A percentile compares a stretch with the other conserved stretches of the same genome.
Evolutionary conservation across 2,888 invertebrate species (phyloP).

Genomic region (Troides aeacus): DNA sequence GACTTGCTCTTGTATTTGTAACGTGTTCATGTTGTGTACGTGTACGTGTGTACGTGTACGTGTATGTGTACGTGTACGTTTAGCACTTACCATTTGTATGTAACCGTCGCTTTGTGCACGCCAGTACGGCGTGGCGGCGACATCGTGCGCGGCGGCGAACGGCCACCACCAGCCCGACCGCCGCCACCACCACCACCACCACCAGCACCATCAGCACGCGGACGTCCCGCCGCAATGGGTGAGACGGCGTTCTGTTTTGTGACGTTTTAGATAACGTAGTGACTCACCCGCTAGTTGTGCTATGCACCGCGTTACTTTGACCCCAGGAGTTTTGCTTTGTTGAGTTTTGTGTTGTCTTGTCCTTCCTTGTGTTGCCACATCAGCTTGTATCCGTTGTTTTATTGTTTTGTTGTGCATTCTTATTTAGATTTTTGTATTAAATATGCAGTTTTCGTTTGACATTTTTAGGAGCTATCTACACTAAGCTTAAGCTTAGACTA

Average conservation of each 20-base stretch:
- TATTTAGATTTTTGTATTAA: too few relatives aligned
- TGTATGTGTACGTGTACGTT: background rate
- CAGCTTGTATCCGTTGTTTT: too few relatives aligned
- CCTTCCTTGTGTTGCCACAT: background rate
- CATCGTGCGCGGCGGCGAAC: slow-evolving; percentile 73
- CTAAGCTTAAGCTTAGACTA: too few relatives aligned
- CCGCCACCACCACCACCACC: slow-evolving; percentile 58
- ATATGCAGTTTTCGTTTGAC: too few relatives aligned
- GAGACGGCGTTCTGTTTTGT: slow-evolving; percentile 33
- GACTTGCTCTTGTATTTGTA: background rate
- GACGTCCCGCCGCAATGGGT: slow-evolving; percentile 74
- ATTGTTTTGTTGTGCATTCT: too few relatives aligned
- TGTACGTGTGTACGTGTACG: background rate
- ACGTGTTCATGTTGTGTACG: background rate
- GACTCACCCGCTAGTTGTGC: slow-evolving; percentile 3
- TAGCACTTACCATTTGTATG: slow-evolving; percentile 14
- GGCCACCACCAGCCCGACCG: slow-evolving; percentile 73
- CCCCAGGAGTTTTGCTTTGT: slow-evolving; percentile 7
- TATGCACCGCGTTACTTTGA: background rate
- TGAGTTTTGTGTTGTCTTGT: slow-evolving; percentile 21
- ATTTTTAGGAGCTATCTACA: too few relatives aligned
- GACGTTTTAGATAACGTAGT: slow-evolving; percentile 30
- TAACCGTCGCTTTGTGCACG: slow-evolving; percentile 37
- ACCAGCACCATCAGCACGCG: slow-evolving; percentile 65
- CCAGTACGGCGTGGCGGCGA: slow-evolving; percentile 78